phyloP scores from a whole-genome alignment of 2,113 vertebrate genomes.

The Chloroceryle aenea region DNA sequence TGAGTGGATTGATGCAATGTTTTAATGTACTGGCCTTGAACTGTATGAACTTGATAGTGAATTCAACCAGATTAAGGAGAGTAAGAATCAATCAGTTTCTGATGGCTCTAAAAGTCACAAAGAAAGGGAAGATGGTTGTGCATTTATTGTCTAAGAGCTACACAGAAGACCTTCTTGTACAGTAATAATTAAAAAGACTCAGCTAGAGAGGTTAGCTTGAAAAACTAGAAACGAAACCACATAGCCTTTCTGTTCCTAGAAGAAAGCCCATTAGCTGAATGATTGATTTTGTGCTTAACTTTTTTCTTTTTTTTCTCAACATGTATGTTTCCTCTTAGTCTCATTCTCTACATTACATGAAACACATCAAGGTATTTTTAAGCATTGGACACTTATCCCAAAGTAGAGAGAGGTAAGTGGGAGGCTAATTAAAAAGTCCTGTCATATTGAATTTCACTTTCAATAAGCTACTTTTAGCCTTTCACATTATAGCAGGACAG shows the following conservation, averaged over 20 bases:
- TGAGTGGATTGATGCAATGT: background rate
- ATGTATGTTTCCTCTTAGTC: background rate
- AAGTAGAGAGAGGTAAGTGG: background rate
- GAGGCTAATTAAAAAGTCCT: background rate
- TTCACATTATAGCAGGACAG: background rate
- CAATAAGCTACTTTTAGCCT: background rate
- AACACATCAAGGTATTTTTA: constrained; percentile 8
- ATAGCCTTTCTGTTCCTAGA: constrained; percentile 33
- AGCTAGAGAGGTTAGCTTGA: constrained; percentile 12
- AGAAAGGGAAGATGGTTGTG: constrained; percentile 37
- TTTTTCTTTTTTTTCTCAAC: background rate
- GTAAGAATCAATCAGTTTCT: constrained; percentile 48
- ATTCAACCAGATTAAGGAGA: constrained; percentile 47
- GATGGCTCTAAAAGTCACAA: constrained; percentile 32
- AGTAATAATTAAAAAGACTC: constrained; percentile 41
- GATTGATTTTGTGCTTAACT: constrained; percentile 31
- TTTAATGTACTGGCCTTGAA: constrained; percentile 58
- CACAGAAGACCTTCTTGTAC: background rate
- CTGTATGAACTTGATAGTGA: background rate
- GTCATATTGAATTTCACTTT: background rate
- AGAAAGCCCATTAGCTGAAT: constrained; percentile 51
- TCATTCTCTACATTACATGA: background rate
- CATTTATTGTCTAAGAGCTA: constrained; percentile 28
- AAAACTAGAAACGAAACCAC: constrained; percentile 2
- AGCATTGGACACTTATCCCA: background rate